Conservation (phyloP, 2,797 vertebrate genomes). For the Pagetopsis macropterus region DNA sequence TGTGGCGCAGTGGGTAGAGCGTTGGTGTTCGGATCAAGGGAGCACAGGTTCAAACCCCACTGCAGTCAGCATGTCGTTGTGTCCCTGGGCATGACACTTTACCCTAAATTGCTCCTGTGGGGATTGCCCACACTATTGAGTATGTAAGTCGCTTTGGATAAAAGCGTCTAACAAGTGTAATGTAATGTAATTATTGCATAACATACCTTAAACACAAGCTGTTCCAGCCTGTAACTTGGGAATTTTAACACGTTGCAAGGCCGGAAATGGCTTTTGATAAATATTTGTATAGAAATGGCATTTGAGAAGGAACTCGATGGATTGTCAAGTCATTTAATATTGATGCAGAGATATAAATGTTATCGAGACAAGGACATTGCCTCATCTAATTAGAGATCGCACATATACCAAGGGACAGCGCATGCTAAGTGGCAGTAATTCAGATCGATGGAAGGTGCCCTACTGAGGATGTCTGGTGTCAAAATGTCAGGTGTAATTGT, state of each 20-base stretch:
- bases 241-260: slow-evolving; percentile 23
- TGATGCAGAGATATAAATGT: slow-evolving; percentile 44
- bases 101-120: too few relatives aligned
- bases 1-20: too few relatives aligned
- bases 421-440: slow-evolving; percentile 27
- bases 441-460: slow-evolving; percentile 19
- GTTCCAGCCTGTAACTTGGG: slow-evolving; percentile 18
- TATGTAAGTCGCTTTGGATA: too few relatives aligned
- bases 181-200: slow-evolving; percentile 8
- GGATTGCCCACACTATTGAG: too few relatives aligned
- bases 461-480: slow-evolving; percentile 16
- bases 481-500: slow-evolving; percentile 32
- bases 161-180: too few relatives aligned
- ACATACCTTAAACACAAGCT: slow-evolving; percentile 49
- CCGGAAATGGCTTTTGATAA: slow-evolving; percentile 30
- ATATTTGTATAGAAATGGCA: slow-evolving; percentile 33
- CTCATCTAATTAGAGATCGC: slow-evolving; percentile 42
- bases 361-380: slow-evolving; percentile 39
- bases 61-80: too few relatives aligned
- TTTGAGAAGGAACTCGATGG: neutral
- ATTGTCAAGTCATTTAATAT: slow-evolving; percentile 39
- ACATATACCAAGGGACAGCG: slow-evolving; percentile 12
- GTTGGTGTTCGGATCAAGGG: too few relatives aligned
- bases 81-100: too few relatives aligned
- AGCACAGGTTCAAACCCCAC: too few relatives aligned